Conservation (phyloP, 2,888 invertebrate genomes). For the Epinotia ramella region DNA sequence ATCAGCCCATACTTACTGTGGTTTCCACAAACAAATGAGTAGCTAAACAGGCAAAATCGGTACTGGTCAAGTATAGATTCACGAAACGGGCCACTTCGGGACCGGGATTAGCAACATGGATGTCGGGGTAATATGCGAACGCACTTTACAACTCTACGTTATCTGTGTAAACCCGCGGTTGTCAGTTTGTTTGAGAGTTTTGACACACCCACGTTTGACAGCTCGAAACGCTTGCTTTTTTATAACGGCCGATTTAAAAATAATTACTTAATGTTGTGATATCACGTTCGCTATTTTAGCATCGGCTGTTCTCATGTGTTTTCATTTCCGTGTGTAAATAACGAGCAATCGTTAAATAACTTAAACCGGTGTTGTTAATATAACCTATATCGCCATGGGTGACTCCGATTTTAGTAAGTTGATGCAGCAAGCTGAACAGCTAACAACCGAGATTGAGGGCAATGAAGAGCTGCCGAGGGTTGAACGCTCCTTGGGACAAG, state of each 20-base stretch:
- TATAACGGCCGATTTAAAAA: conserved; percentile 18
- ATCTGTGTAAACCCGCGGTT: not conserved
- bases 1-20: no score
- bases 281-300: not conserved
- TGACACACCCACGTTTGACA: not conserved
- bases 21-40: no score
- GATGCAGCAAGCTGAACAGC: conserved; percentile 95
- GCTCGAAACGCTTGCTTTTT: conserved; percentile 6
- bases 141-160: not conserved
- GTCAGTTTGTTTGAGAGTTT: not conserved
- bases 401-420: conserved; percentile 92
- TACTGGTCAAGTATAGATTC: no score
- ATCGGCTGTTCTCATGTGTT: not conserved
- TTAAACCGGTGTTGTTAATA: conserved; percentile 37
- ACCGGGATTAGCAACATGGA: not conserved
- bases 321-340: not conserved
- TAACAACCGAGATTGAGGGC: conserved; percentile 95
- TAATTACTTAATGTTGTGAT: conserved; percentile 4
- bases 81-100: no score
- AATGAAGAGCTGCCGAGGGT: conserved; percentile 94
- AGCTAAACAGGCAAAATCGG: no score
- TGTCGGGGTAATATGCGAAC: not conserved
- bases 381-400: conserved; percentile 75
- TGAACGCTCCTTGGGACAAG: conserved; percentile 95
- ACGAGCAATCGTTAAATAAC: not conserved